Evolutionary conservation across 1,140 invertebrate genomes (phyloP).

Genomic region (Archegozetes longisetosus): DNA sequence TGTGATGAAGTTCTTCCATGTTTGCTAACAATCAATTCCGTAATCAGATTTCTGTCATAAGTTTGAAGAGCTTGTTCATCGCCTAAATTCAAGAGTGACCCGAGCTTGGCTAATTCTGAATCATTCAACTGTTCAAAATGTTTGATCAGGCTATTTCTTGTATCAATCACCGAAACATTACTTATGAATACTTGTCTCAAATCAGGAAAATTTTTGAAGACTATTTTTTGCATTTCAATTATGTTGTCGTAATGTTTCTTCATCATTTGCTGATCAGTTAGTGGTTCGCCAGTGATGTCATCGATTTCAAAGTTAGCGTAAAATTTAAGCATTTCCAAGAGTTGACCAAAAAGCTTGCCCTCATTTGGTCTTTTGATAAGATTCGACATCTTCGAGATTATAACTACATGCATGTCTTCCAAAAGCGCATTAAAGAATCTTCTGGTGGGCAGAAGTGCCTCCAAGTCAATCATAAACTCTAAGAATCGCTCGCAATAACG

Average conservation of each 20-base stretch:
- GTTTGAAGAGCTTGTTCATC: slow-evolving; percentile 4
- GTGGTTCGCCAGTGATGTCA: slow-evolving; percentile 81
- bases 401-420: slow-evolving; percentile 85
- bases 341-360: slow-evolving; percentile 75
- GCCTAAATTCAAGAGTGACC: slow-evolving; percentile 26
- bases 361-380: slow-evolving; percentile 50
- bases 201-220: slow-evolving; percentile 80
- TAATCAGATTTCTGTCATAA: slow-evolving; percentile 48
- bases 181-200: slow-evolving; percentile 68
- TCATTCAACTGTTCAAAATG: slow-evolving; percentile 64
- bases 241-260: slow-evolving; percentile 81
- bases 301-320: slow-evolving; percentile 96
- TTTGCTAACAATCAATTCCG: slow-evolving; percentile 64
- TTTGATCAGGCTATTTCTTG: slow-evolving; percentile 61
- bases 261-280: slow-evolving; percentile 85
- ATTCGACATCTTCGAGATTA: slow-evolving; percentile 53
- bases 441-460: slow-evolving; percentile 81
- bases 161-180: slow-evolving; percentile 88
- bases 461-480: slow-evolving; percentile 88
- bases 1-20: slow-evolving; percentile 82
- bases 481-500: slow-evolving; percentile 89
- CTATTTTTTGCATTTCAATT: slow-evolving; percentile 72
- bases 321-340: slow-evolving; percentile 89
- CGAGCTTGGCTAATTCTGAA: slow-evolving; percentile 63
- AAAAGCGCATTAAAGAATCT: slow-evolving; percentile 92